phyloP scores from a whole-genome alignment of 2,888 invertebrate genomes.

The Dugesia japonica region DNA sequence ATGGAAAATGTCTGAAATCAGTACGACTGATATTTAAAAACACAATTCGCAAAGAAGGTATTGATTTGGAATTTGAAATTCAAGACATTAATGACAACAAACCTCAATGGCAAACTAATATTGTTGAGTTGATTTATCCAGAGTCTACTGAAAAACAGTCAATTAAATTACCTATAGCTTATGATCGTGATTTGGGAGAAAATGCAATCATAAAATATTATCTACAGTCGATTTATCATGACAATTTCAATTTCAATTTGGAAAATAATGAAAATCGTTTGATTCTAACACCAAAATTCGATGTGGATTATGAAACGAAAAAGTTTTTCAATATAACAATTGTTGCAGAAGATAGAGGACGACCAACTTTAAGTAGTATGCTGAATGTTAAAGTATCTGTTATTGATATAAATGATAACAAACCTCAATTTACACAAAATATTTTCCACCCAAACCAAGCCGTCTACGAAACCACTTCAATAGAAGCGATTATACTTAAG shows the following conservation, averaged over 20 bases:
- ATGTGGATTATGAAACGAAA: not conserved
- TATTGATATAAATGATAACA: not conserved
- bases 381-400: not conserved
- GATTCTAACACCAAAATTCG: conserved; percentile 1
- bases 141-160: not conserved
- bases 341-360: not conserved
- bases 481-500: not conserved
- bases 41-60: not conserved
- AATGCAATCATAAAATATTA: not conserved
- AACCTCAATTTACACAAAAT: not conserved
- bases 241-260: not conserved
- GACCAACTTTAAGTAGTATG: not conserved
- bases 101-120: not conserved
- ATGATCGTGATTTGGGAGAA: not conserved
- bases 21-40: not conserved
- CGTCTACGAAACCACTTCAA: not conserved
- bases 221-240: not conserved
- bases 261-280: conserved; percentile 14
- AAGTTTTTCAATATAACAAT: not conserved
- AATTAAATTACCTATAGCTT: not conserved
- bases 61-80: not conserved
- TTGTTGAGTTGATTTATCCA: not conserved
- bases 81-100: not conserved
- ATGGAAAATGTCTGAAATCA: not conserved
- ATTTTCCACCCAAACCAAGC: not conserved